Conservation (phyloP, 2,888 invertebrate species). For the Drosophila infuscata region DNA sequence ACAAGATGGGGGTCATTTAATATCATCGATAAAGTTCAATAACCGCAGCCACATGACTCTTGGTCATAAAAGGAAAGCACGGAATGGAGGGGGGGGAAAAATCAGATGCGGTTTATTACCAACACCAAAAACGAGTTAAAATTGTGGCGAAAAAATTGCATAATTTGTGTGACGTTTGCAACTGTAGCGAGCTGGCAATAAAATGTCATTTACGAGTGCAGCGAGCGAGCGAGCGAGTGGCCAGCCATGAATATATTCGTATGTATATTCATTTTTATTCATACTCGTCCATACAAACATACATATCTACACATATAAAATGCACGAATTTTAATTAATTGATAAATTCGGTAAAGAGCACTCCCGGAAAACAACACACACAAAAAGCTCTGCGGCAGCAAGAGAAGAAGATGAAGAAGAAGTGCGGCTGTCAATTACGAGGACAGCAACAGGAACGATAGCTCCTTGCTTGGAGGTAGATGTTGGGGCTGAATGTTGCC, state of each 20-base stretch:
- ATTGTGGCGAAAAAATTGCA: constrained; percentile 80
- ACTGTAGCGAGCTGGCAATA: constrained; percentile 61
- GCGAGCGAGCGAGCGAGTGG: constrained; percentile 18
- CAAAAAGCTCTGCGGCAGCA: constrained; percentile 2
- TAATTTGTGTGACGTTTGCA: constrained; percentile 79
- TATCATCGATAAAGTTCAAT: constrained; percentile 66
- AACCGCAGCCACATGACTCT: constrained; percentile 62
- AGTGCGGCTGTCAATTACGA: constrained; percentile 79
- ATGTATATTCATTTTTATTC: constrained; percentile 36
- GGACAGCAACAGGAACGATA: constrained; percentile 52
- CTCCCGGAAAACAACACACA: constrained; percentile 12
- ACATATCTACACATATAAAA: constrained; percentile 63
- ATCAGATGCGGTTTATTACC: constrained; percentile 77
- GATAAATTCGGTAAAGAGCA: constrained; percentile 80
- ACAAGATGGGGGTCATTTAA: constrained; percentile 57
- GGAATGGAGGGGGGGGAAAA: constrained; percentile 24
- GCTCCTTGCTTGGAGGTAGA: constrained; percentile 48
- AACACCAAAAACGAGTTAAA: constrained; percentile 78
- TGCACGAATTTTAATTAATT: constrained; percentile 82
- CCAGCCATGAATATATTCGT: constrained; percentile 34
- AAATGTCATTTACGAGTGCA: constrained; percentile 75
- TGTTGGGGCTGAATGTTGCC: constrained; percentile 1
- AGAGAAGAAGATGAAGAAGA: constrained; percentile 53
- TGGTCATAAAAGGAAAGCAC: constrained; percentile 60
- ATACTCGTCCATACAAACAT: constrained; percentile 26